A percentile compares a stretch with the other conserved stretches of the same genome.
Conservation (phyloP, 2,113 vertebrate species). For the Sylvilagus bachmani region DNA sequence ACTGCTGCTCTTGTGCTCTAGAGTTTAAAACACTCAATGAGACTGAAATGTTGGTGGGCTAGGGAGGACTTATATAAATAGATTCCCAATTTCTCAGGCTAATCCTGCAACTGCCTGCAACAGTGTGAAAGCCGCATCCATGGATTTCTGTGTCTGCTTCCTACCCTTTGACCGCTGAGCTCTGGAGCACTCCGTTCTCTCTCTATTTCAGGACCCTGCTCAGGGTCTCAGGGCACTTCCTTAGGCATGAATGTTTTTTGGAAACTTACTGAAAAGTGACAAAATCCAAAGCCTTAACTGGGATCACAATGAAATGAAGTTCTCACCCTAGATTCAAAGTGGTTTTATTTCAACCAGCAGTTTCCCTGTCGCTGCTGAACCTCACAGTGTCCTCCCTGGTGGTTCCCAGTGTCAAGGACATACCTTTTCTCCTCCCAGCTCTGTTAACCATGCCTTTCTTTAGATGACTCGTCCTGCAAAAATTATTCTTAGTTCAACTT, state of each 20-base stretch:
- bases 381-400: background rate
- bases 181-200: background rate
- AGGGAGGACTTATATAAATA: background rate
- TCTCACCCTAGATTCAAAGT: background rate
- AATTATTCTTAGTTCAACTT: background rate
- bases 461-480: background rate
- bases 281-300: background rate
- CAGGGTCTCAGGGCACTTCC: conserved; percentile 4
- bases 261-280: background rate
- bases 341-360: background rate
- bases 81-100: background rate
- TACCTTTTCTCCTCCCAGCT: background rate
- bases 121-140: background rate
- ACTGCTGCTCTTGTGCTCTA: background rate
- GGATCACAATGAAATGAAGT: background rate
- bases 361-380: background rate
- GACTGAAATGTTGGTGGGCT: background rate
- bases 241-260: background rate
- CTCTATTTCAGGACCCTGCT: background rate
- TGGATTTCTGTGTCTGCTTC: background rate
- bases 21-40: conserved; percentile 5
- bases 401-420: background rate
- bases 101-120: background rate
- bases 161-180: background rate
- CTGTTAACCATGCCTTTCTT: background rate